Evolutionary conservation across 2,888 invertebrate genomes (phyloP).

Genomic region (Capitulum mitella): DNA sequence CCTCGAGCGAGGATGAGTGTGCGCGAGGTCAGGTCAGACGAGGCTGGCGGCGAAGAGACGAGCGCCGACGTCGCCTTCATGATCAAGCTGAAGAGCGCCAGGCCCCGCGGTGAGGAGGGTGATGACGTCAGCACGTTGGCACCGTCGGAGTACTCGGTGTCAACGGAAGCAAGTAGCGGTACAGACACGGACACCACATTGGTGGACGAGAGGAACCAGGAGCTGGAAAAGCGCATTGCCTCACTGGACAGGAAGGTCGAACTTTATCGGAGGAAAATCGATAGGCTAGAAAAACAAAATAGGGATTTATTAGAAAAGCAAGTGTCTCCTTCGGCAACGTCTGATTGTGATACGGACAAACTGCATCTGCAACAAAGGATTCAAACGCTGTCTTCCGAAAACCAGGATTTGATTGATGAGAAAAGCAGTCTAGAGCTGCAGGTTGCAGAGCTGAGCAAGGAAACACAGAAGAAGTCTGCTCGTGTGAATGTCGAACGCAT

Average conservation of each 20-base stretch:
- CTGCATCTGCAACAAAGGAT: constrained; percentile 33
- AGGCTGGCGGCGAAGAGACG: background rate
- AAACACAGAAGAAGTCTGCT: constrained; percentile 31
- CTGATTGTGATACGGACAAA: constrained; percentile 32
- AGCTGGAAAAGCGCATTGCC: constrained; percentile 53
- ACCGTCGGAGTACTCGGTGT: constrained; percentile 38
- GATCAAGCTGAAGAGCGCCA: constrained; percentile 28
- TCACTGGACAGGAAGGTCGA: constrained; percentile 59
- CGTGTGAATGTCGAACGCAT: constrained; percentile 33
- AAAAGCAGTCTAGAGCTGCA: constrained; percentile 32
- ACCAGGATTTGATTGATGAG: constrained; percentile 34
- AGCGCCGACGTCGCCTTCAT: constrained; percentile 34
- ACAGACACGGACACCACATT: constrained; percentile 54
- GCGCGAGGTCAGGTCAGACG: background rate
- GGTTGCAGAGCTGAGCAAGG: constrained; percentile 33
- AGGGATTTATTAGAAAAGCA: constrained; percentile 69
- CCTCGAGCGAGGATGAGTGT: background rate
- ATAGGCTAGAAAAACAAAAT: constrained; percentile 68
- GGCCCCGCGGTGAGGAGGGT: constrained; percentile 31
- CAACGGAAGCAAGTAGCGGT: constrained; percentile 80
- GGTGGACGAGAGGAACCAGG: constrained; percentile 75
- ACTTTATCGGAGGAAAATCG: constrained; percentile 75
- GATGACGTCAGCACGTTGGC: constrained; percentile 33
- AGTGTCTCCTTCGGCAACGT: too few species aligned
- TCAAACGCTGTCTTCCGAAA: background rate